Conservation (phyloP, 2,888 invertebrate genomes). For the Monopis laevigella region DNA sequence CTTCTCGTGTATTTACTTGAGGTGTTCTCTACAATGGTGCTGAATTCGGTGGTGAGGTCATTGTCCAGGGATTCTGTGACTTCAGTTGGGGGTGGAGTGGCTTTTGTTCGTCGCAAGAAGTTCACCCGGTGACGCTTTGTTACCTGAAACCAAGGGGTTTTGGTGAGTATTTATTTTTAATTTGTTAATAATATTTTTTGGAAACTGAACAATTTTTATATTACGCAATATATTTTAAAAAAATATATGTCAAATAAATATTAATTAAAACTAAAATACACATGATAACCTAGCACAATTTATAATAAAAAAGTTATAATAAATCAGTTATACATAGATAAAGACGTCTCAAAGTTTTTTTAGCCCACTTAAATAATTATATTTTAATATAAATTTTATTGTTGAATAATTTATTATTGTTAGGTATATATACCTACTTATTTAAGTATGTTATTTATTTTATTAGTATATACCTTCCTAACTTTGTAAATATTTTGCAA, state of each 20-base stretch:
- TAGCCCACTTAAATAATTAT: too few species aligned
- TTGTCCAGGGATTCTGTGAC: conserved; percentile 31
- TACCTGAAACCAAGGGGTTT: conserved; percentile 32
- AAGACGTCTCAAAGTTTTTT: too few species aligned
- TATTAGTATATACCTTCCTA: too few species aligned
- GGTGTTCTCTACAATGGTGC: conserved; percentile 24
- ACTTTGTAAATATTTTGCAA: too few species aligned
- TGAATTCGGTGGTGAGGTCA: conserved; percentile 27
- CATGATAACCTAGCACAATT: too few species aligned
- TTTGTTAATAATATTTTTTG: too few species aligned
- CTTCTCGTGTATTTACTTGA: conserved; percentile 32
- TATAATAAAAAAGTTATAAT: too few species aligned
- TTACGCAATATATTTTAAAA: background rate
- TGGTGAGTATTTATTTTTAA: conserved; percentile 26
- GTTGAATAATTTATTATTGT: too few species aligned
- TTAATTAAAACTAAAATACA: background rate
- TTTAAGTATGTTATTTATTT: too few species aligned
- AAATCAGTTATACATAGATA: too few species aligned
- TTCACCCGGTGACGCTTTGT: conserved; percentile 34
- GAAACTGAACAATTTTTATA: background rate
- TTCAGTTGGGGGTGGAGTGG: conserved; percentile 39
- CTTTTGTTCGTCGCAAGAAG: conserved; percentile 53
- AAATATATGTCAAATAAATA: background rate
- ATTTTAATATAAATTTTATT: too few species aligned
- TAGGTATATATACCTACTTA: too few species aligned